These are phyloP conservation scores for Lagopus muta DNA, from an alignment of 2,113 vertebrate species.

Conservation along the genomic window DNA sequence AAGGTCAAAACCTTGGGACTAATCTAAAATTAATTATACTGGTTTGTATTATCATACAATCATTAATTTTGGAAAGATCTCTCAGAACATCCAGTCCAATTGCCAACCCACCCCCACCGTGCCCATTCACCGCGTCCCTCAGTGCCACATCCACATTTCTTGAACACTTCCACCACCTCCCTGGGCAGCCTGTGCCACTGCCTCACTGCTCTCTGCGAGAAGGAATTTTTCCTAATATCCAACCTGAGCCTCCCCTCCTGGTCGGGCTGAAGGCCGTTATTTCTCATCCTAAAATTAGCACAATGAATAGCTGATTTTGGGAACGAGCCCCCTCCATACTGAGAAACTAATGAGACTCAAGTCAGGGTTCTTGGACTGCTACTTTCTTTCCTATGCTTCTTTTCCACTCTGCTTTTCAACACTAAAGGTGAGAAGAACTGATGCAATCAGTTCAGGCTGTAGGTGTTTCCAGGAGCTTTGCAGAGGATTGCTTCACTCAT, in stretches of 20 bases:
- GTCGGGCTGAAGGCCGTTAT: too few relatives aligned
- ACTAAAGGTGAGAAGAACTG: not conserved
- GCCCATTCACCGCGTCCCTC: too few relatives aligned
- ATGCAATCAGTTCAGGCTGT: not conserved
- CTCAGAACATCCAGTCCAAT: too few relatives aligned
- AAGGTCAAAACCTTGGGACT: not conserved
- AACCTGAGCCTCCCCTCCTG: too few relatives aligned
- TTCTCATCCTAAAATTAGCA: not conserved
- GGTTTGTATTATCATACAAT: not conserved
- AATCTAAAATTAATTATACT: not conserved
- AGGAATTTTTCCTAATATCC: too few relatives aligned
- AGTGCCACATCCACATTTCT: too few relatives aligned
- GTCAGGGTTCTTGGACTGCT: not conserved
- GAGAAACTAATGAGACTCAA: not conserved
- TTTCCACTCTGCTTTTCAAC: not conserved
- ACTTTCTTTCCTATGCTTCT: not conserved
- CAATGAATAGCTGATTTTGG: not conserved
- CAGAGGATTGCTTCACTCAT: not conserved
- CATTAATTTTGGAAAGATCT: too few relatives aligned
- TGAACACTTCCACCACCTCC: too few relatives aligned
- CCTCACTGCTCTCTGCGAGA: too few relatives aligned
- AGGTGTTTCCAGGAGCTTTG: not conserved
- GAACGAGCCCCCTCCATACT: not conserved
- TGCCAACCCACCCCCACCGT: too few relatives aligned
- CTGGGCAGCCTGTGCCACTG: too few relatives aligned